Conservation (phyloP, 2,113 vertebrate genomes). For the Takifugu bimaculatus region DNA sequence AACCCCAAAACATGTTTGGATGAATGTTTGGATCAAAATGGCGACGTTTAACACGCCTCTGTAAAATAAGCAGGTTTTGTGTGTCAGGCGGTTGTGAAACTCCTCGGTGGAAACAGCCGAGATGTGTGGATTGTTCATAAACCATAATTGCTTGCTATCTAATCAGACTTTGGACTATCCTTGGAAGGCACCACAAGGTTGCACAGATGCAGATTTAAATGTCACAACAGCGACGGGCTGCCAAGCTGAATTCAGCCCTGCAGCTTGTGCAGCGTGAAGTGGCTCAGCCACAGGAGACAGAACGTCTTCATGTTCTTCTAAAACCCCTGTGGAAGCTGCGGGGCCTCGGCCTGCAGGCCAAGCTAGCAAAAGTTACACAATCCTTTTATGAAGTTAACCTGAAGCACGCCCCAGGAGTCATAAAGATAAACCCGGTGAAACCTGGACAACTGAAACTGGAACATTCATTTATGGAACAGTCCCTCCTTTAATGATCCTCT, state of each 20-base stretch:
- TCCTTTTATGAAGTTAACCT: constrained; percentile 56
- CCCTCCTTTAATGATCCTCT: not conserved
- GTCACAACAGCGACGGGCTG: constrained; percentile 29
- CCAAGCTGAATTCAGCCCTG: constrained; percentile 13
- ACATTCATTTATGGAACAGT: constrained; percentile 30
- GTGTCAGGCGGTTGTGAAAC: not conserved
- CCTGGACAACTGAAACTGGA: constrained; percentile 45
- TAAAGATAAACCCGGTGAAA: constrained; percentile 72
- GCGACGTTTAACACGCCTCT: no score
- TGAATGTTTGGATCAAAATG: not conserved
- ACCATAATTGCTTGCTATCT: constrained; percentile 69
- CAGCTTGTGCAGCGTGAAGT: no score
- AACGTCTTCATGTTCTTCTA: not conserved
- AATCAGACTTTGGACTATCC: constrained; percentile 67
- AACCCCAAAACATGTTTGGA: not conserved
- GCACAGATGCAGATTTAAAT: constrained; percentile 40
- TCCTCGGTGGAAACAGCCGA: not conserved
- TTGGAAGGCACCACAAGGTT: constrained; percentile 49
- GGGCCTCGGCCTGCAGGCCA: constrained; percentile 26
- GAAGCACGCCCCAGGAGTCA: constrained; percentile 49
- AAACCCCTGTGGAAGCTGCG: not conserved
- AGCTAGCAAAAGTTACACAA: constrained; percentile 59
- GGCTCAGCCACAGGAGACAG: no score
- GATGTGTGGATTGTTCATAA: constrained; percentile 61
- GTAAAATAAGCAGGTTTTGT: no score